Base-by-base conservation (phyloP, 2,888 invertebrate species). In the Hydrotaea diabolus region DNA sequence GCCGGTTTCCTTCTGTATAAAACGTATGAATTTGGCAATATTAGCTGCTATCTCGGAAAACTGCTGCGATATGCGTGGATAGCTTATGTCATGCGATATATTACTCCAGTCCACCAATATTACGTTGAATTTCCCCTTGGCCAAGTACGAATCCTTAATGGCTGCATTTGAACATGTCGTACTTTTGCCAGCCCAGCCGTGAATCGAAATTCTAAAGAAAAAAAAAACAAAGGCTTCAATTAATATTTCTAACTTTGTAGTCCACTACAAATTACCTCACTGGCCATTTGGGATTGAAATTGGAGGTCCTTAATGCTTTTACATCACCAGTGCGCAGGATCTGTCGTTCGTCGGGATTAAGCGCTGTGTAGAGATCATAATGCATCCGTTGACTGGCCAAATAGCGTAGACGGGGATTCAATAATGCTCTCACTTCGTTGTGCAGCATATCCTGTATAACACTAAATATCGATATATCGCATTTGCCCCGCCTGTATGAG, bases 61-160 rank as follows among this genome's bases (percentile, higher is more conserved):
- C 75, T 90, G 89, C 77, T 88, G 87, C 21, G 90, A 89, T 5
- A 91, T 88, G 0, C 89, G 87, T 9, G 84, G 53, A 85, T 92
- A 92, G 76, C 86, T 88, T 2, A 90, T 86, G 21, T 89, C 89
- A 13, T 87, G 15, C 0, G 92, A 87, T 79, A 89, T 89, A 8
- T 83, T 87, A 82, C 90, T 89, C 92, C 92, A 92, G 85, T 92
- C 91, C 62, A 92, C 86, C n/a, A 90, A 85, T 31, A 92, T 90
- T 0, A 91, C 89, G 80, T 92, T 92, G 77, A 87, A 91, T 36
- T 90, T 87, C 19, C 90, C 91, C 5, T 85, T 87, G 13, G 87
- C 85, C 62, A 91, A 59, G 72, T 91, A 91, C 57, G 90, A 89
- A 87, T 91, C 90, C 83, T 91, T 91, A 13, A 91, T 81, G 43